Evolutionary conservation across 2,113 vertebrate genomes (phyloP).

Genomic region (Coptodon bakossiorum): DNA sequence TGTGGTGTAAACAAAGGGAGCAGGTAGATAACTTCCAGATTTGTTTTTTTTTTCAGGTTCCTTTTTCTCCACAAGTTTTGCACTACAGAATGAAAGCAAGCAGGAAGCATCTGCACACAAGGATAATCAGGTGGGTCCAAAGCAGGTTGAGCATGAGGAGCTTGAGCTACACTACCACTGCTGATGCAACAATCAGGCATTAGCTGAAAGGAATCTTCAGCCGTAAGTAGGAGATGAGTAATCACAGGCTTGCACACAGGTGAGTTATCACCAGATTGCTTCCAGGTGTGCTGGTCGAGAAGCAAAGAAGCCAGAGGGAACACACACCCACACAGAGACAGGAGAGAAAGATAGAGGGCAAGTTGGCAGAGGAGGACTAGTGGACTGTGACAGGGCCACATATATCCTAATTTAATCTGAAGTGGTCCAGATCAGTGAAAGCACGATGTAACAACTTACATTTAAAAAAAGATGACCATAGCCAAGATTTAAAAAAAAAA

Average conservation of each 20-base stretch:
- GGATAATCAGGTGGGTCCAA: background rate
- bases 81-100: background rate
- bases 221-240: background rate
- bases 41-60: background rate
- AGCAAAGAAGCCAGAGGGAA: rapidly evolving
- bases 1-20: background rate
- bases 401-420: background rate
- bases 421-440: background rate
- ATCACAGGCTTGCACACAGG: background rate
- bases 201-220: background rate
- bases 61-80: background rate
- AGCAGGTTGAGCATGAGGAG: background rate
- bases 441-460: background rate
- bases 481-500: rapidly evolving
- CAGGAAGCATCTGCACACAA: background rate
- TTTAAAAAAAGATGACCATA: background rate
- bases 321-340: background rate
- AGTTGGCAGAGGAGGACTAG: background rate
- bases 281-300: background rate
- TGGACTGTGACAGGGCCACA: background rate
- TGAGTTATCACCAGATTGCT: background rate
- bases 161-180: background rate
- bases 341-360: background rate
- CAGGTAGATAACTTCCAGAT: background rate
- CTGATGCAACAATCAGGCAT: background rate